These are phyloP conservation scores for Sycophila texana DNA, from an alignment of 2,888 invertebrate species.

Conservation along the genomic window DNA sequence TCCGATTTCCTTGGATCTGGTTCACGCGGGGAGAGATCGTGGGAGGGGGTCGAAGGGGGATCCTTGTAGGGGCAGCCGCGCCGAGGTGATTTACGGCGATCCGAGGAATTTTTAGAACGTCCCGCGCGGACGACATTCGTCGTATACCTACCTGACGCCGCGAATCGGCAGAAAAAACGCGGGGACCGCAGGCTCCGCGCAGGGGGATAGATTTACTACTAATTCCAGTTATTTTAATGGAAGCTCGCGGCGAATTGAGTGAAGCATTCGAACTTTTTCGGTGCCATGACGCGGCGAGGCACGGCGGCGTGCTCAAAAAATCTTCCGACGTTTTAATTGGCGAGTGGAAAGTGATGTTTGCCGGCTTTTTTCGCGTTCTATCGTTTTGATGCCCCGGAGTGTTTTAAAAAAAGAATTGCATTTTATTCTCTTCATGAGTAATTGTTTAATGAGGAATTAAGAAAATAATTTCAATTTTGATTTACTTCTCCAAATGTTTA, in stretches of 20 bases:
- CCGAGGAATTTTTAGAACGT: slow-evolving; percentile 54
- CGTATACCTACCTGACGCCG: slow-evolving; percentile 47
- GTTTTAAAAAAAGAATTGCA: no score
- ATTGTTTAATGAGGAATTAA: no score
- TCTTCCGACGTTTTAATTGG: slow-evolving; percentile 18
- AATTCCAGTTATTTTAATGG: slow-evolving; percentile 53
- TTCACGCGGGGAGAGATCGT: slow-evolving; percentile 54
- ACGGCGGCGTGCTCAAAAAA: background rate
- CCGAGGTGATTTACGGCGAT: slow-evolving; percentile 55
- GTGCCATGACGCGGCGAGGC: background rate
- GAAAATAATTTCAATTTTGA: no score
- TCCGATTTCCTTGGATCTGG: slow-evolving; percentile 63
- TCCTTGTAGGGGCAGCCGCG: background rate
- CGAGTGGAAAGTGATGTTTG: background rate
- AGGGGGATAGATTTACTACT: slow-evolving; percentile 47
- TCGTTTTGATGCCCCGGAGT: no score
- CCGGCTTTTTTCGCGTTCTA: background rate
- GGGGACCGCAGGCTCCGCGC: background rate
- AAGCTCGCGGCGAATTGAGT: slow-evolving; percentile 29
- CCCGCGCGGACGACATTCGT: slow-evolving; percentile 38
- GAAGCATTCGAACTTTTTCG: slow-evolving; percentile 2
- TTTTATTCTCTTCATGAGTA: no score
- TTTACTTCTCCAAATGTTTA: no score
- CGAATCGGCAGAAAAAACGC: slow-evolving; percentile 12
- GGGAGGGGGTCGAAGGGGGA: slow-evolving; percentile 49